phyloP scores from a whole-genome alignment of 2,113 vertebrate species.

The Paradoxurus hermaphroditus region DNA sequence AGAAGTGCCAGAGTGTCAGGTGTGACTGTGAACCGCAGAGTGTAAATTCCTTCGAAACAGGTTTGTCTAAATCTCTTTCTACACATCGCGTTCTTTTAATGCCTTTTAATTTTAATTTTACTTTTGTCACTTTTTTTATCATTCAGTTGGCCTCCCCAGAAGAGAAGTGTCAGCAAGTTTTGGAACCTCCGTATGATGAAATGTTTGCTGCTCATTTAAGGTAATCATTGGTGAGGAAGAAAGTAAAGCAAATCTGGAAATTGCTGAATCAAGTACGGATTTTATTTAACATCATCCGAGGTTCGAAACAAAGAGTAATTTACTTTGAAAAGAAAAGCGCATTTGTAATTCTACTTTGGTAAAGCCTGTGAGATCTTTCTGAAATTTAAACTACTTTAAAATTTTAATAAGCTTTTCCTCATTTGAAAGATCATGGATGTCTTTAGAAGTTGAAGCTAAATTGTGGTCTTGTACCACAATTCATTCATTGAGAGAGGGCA shows the following conservation, averaged over 20 bases:
- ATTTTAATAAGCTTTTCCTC: not conserved
- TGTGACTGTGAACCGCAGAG: not conserved
- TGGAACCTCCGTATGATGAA: slow-evolving; percentile 96
- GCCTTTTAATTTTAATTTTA: slow-evolving; percentile 36
- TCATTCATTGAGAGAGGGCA: no score
- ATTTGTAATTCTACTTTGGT: not conserved
- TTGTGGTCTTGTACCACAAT: no score
- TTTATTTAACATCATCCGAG: not conserved
- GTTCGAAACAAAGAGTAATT: not conserved
- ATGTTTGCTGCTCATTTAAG: slow-evolving; percentile 98
- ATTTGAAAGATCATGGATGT: not conserved
- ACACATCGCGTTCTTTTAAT: not conserved
- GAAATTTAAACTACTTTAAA: not conserved
- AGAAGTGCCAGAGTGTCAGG: not conserved
- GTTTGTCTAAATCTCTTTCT: not conserved
- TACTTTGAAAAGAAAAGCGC: not conserved
- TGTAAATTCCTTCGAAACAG: not conserved
- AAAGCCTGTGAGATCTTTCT: not conserved
- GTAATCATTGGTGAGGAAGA: slow-evolving; percentile 74
- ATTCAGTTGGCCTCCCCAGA: slow-evolving; percentile 93
- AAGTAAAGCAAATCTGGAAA: not conserved
- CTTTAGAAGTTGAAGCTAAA: not conserved
- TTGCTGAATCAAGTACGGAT: no score
- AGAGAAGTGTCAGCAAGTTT: slow-evolving; percentile 96
- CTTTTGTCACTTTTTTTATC: not conserved